Evolutionary conservation across 2,888 invertebrate genomes (phyloP), one percentile per base, ranked within the genome.

Genomic region (Lagria hirta): DNA sequence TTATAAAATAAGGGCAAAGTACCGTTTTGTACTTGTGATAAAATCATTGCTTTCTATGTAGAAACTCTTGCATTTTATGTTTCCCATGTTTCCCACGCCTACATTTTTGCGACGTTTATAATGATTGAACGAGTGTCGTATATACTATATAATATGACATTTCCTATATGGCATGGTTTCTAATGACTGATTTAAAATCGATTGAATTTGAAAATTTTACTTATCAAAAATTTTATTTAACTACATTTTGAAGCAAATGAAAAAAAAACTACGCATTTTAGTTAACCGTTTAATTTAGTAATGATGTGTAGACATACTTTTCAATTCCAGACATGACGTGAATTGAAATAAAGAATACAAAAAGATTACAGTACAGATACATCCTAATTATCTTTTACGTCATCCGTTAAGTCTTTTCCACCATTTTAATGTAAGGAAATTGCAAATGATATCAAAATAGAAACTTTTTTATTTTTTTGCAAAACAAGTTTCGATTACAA

Each of bases 1-100:
- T 6, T 24, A n/a, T 6, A 6, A 24, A 10, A 8, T 24, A 24
- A 6, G 7, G 24, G 13, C 11, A 16, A 14, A 14, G 14, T 16
- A 14, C 15, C 7, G 12, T 8, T 14, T 7, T 6, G n/a, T 29
- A 15, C 7, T n/a, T 5, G 29, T 4, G 29, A 29, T 29, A 29
- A 29, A 29, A 29, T 29, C 29, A 10, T 14, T 11, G 11, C 26
- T 36, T 36, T 27, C 36, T 22, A 14, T 3, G 28, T 28, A 20
- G 38, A 29, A 21, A 38, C 30, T 30, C 33, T 14, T 29, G 28
- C 20, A 15, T 35, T 35, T 42, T 27, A 43, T 23, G 38, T 44
- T 38, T 45, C 45, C 28, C 45, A 40, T 23, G 40, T 21, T 40
- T 46, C 46, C 22, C 41, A 46, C 46, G 42, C 46, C 46, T 22